These are phyloP conservation scores for Enteromius mattozi DNA, from an alignment of 2,797 vertebrate genomes.

Conservation along the genomic window DNA sequence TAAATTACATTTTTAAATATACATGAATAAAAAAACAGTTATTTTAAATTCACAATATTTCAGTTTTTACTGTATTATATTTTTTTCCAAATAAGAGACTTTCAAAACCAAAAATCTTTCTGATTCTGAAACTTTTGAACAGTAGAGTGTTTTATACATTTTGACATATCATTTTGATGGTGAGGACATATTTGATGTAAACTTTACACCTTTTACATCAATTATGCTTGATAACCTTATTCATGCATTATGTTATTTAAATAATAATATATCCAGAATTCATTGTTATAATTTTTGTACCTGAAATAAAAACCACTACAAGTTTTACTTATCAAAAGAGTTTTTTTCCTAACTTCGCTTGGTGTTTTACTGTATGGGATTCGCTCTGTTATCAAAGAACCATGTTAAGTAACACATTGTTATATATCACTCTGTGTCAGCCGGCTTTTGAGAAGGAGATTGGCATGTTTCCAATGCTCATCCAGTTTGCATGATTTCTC, in stretches of 20 bases:
- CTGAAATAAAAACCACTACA: neutral
- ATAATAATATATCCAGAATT: neutral
- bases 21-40: neutral
- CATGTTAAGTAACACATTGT: too few species aligned
- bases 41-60: neutral
- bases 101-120: neutral
- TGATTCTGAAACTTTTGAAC: neutral
- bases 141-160: neutral
- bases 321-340: neutral
- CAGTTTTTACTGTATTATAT: neutral
- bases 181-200: neutral
- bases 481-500: conserved; percentile 1
- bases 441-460: too few species aligned
- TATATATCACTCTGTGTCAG: neutral
- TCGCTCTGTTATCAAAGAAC: too few species aligned
- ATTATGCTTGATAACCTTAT: neutral
- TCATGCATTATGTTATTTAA: neutral
- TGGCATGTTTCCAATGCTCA: conserved; percentile 4
- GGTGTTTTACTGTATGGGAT: too few species aligned
- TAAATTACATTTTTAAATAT: neutral
- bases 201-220: neutral
- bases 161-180: neutral
- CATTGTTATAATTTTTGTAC: neutral
- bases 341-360: neutral
- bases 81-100: neutral